Conservation (phyloP, 53 echinoderm and acorn worm species). For the Holothuria scabra region DNA sequence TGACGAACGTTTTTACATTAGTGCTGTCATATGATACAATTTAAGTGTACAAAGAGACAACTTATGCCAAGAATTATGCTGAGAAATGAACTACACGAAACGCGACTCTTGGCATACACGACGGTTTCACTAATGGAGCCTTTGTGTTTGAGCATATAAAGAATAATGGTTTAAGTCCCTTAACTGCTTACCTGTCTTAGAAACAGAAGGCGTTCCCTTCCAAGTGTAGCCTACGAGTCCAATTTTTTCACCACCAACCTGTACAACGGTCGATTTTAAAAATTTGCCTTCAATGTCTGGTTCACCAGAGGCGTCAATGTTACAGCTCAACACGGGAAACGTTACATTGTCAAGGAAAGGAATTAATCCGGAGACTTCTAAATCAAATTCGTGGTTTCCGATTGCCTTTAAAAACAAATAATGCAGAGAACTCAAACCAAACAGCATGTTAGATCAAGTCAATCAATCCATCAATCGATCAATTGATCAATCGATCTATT, state of each 20-base stretch:
- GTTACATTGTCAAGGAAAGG: constrained; percentile 65
- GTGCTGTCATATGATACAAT: no score
- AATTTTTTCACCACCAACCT: constrained; percentile 61
- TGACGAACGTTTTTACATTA: no score
- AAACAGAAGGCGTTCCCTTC: constrained; percentile 62
- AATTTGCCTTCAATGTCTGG: constrained; percentile 70
- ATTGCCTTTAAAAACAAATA: constrained; percentile 62
- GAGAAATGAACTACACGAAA: no score
- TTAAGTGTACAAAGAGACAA: no score
- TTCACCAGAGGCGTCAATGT: constrained; percentile 77
- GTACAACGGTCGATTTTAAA: constrained; percentile 49
- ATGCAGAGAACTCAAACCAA: no score
- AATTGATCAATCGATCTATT: no score
- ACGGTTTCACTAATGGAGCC: no score
- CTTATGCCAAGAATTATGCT: no score
- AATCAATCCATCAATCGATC: no score
- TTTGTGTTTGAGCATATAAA: no score
- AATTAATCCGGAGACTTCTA: constrained; percentile 60
- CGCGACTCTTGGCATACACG: no score
- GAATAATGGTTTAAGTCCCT: neutral
- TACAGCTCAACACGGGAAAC: constrained; percentile 75
- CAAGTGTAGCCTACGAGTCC: constrained; percentile 87
- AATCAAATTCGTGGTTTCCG: constrained; percentile 94
- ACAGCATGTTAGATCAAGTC: no score
- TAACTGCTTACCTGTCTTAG: constrained; percentile 70